Conservation (phyloP, 2,888 invertebrate genomes). For the Acrobasis suavella region DNA sequence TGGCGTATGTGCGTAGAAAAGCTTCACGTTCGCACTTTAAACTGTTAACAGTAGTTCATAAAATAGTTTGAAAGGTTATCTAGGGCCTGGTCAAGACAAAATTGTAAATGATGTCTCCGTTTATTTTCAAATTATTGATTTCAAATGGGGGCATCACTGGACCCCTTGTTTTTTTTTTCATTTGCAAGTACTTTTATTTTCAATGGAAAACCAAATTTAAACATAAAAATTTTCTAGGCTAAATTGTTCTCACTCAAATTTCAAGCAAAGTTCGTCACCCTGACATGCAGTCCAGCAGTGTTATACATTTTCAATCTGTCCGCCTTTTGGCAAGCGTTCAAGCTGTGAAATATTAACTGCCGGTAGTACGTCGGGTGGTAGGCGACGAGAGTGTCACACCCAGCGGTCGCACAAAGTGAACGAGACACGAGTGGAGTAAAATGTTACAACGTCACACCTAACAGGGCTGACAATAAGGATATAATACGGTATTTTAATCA, state of each 20-base stretch:
- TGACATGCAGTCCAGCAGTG: neutral
- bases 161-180: too few species aligned
- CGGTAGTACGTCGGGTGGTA: neutral
- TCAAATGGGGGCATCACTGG: too few species aligned
- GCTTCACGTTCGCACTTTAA: too few species aligned
- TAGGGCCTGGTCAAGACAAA: too few species aligned
- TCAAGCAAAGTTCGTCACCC: neutral
- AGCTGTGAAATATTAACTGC: conserved; percentile 21
- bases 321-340: conserved; percentile 10
- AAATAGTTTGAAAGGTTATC: too few species aligned
- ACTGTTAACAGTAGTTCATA: too few species aligned
- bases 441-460: conserved; percentile 13
- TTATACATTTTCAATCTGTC: conserved; percentile 4
- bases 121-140: too few species aligned
- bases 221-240: too few species aligned
- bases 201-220: neutral
- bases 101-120: too few species aligned
- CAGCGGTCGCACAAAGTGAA: conserved; percentile 27
- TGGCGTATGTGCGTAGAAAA: too few species aligned
- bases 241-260: neutral
- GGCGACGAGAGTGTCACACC: conserved; percentile 18
- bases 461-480: conserved; percentile 5
- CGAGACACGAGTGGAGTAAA: conserved; percentile 25
- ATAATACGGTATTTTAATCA: too few species aligned
- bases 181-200: too few species aligned